Evolutionary conservation across 2,888 invertebrate species (phyloP), one percentile per base, ranked within the genome.

Genomic region (Cerastis leucographa): DNA sequence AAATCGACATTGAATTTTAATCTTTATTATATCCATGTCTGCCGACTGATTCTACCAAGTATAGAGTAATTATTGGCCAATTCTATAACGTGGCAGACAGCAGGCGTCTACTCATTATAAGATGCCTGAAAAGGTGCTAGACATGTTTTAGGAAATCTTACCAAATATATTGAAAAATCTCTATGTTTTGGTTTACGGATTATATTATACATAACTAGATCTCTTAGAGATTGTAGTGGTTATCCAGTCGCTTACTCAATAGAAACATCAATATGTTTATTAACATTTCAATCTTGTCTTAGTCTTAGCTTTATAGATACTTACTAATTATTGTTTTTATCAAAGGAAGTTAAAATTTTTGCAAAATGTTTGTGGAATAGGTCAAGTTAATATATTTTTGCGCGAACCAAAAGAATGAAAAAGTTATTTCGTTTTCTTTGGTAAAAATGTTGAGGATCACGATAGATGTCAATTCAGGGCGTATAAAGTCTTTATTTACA

Each of bases 1-100:
- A 64, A 74, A 84, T 69, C 71, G 82, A 76, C 86, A 82, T 86
- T 86, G 76, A 87, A 80, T 84, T 75, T 80, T 79, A 85, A 87
- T 85, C 65, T 76, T 35, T 76, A 51, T 56, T 85, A 74, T 77
- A 76, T 70, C 68, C 78, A 75, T 83, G 69, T 81, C 77, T 79
- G 76, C 22, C 40, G 64, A 77, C 76, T 59, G 76, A 80, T 77
- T 74, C 35, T 76, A 80, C 61, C 54, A 71, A 67, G 8, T 59
- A 14, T 54, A 71, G 56, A 17, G 74, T 66, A 72, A 84, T 66
- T 62, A 74, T 74, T 81, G 35, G 59, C n/a, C 46, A 77, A 77
- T 69, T 68, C 17, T 49, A 65, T 29, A 35, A 65, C 19, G 19
- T 59, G 40, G 51, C 44, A 54, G 7, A 74, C 9, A 46, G 11